Base-by-base conservation (phyloP, 1,140 invertebrate species). In the Lineus longissimus region DNA sequence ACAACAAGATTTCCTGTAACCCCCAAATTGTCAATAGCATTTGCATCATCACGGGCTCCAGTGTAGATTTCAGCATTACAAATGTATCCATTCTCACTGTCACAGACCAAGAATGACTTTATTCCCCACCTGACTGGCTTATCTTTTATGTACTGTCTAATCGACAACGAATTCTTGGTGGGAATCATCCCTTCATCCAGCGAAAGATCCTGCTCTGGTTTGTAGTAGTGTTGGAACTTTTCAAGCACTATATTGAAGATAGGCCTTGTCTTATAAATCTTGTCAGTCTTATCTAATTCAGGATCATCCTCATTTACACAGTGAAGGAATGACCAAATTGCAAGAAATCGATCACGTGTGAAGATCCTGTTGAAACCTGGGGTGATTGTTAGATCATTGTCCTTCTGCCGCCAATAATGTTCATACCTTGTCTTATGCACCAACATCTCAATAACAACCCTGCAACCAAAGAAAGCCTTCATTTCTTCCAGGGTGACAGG, bases 61-160 rank as follows among this genome's bases (percentile, higher is more conserved):
- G 62, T 65, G 33, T 68, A 72, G 2, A 72, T 41, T 60, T 70
- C 58, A 27, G 62, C 58, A 23, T 70, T 65, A 7, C n/a, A 43
- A 51, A 61, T 57, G 59, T 72, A 72, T 0, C 63, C 68, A 62
- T 62, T 60, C 6, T 51, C 40, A 0, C 63, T 51, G 43, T 72
- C 70, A 36, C 65, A 68, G 0, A 70, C 11, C 19, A 43, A 43
- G 19, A 43, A 43, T 13, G 40, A 13, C 19, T 43, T 43, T 43
- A 43, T 43, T 13, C 40, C 40, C 40, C 40, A 43, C 19, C 19
- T 43, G 11, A 43, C 40, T n/a, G n/a, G n/a, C n/a, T n/a, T n/a
- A n/a, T n/a, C n/a, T n/a, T n/a, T n/a, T n/a, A n/a, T n/a, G n/a
- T 43, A 43, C 19, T 43, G 40, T 43, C 19, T 43, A 13, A 43